Evolutionary conservation across 2,113 vertebrate species (phyloP).

Genomic region (Thamnophis sirtalis): DNA sequence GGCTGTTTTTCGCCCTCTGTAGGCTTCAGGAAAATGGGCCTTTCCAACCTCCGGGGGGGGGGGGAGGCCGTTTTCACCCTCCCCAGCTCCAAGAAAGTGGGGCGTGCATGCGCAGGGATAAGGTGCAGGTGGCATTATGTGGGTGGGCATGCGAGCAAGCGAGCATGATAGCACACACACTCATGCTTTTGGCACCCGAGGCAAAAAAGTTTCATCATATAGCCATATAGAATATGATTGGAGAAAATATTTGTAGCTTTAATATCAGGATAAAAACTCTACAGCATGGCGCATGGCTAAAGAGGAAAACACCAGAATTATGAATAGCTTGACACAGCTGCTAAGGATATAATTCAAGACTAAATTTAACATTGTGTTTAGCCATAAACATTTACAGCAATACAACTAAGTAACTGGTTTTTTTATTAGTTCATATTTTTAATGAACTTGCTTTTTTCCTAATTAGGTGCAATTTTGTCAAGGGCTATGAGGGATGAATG

Average conservation of each 20-base stretch:
- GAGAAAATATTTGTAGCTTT: not conserved
- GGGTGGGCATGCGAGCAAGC: too few relatives aligned
- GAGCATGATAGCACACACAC: too few relatives aligned
- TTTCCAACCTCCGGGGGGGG: too few relatives aligned
- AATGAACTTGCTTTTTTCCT: not conserved
- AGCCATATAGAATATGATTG: not conserved
- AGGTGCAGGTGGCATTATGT: too few relatives aligned
- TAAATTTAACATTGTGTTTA: not conserved
- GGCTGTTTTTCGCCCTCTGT: too few relatives aligned
- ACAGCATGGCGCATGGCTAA: not conserved
- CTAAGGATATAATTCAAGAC: not conserved
- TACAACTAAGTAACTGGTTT: not conserved
- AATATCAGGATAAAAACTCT: not conserved
- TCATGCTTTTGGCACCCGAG: too few relatives aligned
- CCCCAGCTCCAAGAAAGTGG: too few relatives aligned
- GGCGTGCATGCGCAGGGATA: too few relatives aligned
- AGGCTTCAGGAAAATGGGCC: too few relatives aligned
- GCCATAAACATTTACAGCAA: not conserved
- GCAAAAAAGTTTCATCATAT: too few relatives aligned
- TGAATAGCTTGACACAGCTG: not conserved
- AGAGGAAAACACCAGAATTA: not conserved
- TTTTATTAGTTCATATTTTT: not conserved
- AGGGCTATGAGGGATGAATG: not conserved
- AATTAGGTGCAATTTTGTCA: not conserved
- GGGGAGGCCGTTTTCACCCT: too few relatives aligned